phyloP scores from a whole-genome alignment of 2,888 invertebrate species.

The Eupithecia abbreviata region DNA sequence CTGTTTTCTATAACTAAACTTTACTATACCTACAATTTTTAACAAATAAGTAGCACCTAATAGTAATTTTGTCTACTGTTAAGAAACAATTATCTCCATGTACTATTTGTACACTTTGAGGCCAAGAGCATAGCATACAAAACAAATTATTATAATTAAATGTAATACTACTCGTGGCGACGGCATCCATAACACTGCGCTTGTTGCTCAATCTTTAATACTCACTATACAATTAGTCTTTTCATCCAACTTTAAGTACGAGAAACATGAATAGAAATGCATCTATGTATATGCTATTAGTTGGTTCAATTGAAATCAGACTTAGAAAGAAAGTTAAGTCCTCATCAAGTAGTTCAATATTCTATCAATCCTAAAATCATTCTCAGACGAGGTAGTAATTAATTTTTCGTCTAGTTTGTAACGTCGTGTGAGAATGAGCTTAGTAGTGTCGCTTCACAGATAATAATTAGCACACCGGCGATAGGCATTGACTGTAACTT shows the following conservation, averaged over 20 bases:
- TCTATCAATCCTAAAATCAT: background rate
- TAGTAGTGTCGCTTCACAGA: background rate
- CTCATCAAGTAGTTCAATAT: background rate
- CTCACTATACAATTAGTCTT: constrained; percentile 67
- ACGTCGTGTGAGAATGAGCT: background rate
- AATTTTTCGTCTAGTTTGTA: background rate
- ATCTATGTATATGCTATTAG: constrained; percentile 44
- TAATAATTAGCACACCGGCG: background rate
- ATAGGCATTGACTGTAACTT: background rate
- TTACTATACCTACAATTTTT: no score
- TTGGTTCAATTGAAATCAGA: background rate
- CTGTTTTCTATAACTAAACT: background rate
- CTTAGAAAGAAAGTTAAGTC: background rate
- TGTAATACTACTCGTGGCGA: constrained; percentile 70
- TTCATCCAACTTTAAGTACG: constrained; percentile 71
- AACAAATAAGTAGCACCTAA: background rate
- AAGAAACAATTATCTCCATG: background rate
- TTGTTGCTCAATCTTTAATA: constrained; percentile 62
- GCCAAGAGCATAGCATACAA: constrained; percentile 58
- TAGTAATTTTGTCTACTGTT: background rate
- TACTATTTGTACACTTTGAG: constrained; percentile 10
- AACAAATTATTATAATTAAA: constrained; percentile 50
- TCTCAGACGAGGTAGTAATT: background rate
- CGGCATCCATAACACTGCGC: constrained; percentile 68
- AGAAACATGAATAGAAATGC: constrained; percentile 51